Percentiles rank a stretch among this genome's conserved stretches.
Conservation (phyloP, 2,113 vertebrate genomes). For the Onychostruthus taczanowskii region DNA sequence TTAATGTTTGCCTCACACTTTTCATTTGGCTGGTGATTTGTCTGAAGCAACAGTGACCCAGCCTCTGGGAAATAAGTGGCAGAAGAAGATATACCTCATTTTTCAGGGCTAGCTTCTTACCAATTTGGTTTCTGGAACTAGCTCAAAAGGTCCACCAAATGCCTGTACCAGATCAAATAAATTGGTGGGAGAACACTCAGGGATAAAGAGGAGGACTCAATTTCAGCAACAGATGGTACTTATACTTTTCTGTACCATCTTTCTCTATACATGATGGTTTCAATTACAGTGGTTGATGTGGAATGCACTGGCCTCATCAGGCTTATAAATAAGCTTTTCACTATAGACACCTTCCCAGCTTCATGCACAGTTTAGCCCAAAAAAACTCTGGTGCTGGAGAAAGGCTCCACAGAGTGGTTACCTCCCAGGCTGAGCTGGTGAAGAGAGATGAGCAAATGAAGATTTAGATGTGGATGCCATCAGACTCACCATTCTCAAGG, state of each 20-base stretch:
- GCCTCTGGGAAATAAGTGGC: not conserved
- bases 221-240: not conserved
- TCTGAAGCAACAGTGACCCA: not conserved
- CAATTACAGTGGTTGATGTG: not conserved
- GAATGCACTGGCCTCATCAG: not conserved
- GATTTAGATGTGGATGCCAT: not conserved
- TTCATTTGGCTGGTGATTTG: not conserved
- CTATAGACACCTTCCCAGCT: not conserved
- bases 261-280: not conserved
- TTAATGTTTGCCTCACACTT: not conserved
- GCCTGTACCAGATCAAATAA: not conserved
- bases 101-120: not conserved
- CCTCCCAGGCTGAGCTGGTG: not conserved
- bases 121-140: not conserved
- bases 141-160: not conserved
- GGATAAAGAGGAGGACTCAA: not conserved
- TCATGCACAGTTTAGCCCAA: not conserved
- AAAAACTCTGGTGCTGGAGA: not conserved
- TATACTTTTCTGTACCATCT: not conserved
- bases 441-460: not conserved
- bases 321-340: not conserved
- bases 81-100: not conserved
- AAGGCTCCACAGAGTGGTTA: not conserved
- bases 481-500: not conserved
- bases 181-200: not conserved